These are phyloP conservation scores for Lysandra bellargus DNA, from an alignment of 2,888 invertebrate species.

Conservation along the genomic window DNA sequence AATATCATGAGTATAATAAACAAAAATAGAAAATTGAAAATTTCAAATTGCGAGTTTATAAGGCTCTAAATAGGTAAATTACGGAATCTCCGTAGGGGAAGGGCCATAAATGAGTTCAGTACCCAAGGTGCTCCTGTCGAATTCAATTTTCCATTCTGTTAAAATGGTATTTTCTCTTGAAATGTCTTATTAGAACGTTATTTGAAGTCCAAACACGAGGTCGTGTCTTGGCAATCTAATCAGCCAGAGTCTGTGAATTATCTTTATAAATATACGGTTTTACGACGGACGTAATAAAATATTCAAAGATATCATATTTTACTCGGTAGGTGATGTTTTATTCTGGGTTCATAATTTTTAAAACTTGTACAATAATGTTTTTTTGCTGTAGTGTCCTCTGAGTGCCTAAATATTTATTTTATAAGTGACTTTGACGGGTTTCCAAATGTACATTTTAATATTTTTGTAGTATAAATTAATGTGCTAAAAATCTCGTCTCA, in stretches of 20 bases:
- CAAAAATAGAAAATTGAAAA: no score
- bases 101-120: neutral
- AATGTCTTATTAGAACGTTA: neutral
- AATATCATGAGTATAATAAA: no score
- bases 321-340: neutral
- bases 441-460: neutral
- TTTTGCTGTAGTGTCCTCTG: neutral
- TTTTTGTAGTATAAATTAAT: neutral
- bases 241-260: neutral
- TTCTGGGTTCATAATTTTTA: neutral
- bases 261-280: slow-evolving; percentile 16
- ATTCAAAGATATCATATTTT: neutral
- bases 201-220: slow-evolving; percentile 16
- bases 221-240: slow-evolving; percentile 14
- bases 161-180: slow-evolving; percentile 8
- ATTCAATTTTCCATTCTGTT: neutral
- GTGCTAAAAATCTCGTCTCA: neutral
- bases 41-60: no score
- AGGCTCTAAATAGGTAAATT: no score
- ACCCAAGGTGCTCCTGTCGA: neutral
- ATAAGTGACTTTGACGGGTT: neutral
- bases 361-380: neutral
- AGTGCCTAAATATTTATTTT: neutral
- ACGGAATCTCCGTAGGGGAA: no score
- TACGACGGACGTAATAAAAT: neutral